Base-by-base conservation (phyloP, 2,888 invertebrate genomes). In the Drosophila hawaiiensis region DNA sequence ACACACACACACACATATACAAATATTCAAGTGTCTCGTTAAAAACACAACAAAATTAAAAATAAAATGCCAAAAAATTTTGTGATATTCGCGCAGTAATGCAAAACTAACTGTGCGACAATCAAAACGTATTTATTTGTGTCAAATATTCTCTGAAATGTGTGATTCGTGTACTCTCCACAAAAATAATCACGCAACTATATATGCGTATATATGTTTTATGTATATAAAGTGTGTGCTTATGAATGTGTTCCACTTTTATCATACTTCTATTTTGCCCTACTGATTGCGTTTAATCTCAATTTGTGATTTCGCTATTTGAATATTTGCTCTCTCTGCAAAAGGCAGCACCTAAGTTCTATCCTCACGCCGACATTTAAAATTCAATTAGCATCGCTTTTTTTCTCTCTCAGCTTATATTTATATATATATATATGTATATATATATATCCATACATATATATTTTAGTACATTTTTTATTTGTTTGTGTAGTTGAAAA, bases 311-410 rank as follows among this genome's bases (percentile, higher is more conserved):
- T 63, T 58, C 37, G 55, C 49, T 54, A 54, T 25, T 63, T 50
- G 55, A 47, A 41, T 47, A 25, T 25, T 47, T 47, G 47, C 41
- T 53, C 35, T 50, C 47, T 58, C 59, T 25, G 43, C 43, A 62
- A 47, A 25, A 16, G 9, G 7, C 9, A 16, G 47, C 9, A 70
- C 62, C 33, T 25, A 12, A 29, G 49, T 53, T 56, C 49, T 61
- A n/a, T 10, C 39, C 47, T 47, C 22, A 4, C 35, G 47, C 43
- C 41, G 49, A 54, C 65, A 50, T 43, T 60, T 50, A 35, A 81
- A 83, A 85, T 88, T 84, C 80, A 88, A 85, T 85, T 85, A 88
- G 83, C 80, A 69, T 53, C 68, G 67, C 68, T 68, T 68, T 43
- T 78, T 41, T 66, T 58, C 22, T 28, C 14, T 41, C 39, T 53